Percentiles rank a stretch among this genome's conserved stretches.
These are phyloP conservation scores for Kuschelorhynchus macadamiae DNA, from an alignment of 2,888 invertebrate species.

Conservation along the genomic window DNA sequence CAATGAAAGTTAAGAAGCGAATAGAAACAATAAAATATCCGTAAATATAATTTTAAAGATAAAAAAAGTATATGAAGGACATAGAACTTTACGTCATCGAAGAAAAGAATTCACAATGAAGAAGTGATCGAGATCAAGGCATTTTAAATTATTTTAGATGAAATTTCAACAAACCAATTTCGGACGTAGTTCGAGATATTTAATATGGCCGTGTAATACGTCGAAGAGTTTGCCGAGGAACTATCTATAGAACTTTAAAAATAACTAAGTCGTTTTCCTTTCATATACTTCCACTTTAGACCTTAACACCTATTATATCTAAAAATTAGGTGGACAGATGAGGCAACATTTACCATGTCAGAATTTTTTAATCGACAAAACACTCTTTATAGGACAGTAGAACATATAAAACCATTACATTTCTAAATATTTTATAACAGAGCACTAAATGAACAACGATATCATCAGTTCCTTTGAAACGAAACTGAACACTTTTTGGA, in stretches of 20 bases:
- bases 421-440: too few species aligned
- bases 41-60: too few species aligned
- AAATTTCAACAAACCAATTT: neutral
- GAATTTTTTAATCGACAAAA: neutral
- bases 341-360: slow-evolving; percentile 1
- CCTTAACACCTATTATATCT: neutral
- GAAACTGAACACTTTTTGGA: too few species aligned
- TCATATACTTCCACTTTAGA: neutral
- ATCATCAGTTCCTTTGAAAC: too few species aligned
- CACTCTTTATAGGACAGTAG: neutral
- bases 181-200: neutral
- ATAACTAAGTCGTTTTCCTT: neutral
- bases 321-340: neutral
- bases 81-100: too few species aligned
- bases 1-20: too few species aligned
- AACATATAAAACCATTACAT: neutral
- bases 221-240: neutral
- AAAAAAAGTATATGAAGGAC: too few species aligned
- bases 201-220: too few species aligned
- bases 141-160: neutral
- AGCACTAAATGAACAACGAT: too few species aligned
- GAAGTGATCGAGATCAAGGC: neutral
- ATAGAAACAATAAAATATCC: too few species aligned
- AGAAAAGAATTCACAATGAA: neutral
- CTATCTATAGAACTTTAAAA: neutral